Percentiles rank a stretch among this genome's conserved stretches.
These are phyloP conservation scores for Drosophila kurseongensis DNA, from an alignment of 1,140 invertebrate genomes.

Conservation along the genomic window DNA sequence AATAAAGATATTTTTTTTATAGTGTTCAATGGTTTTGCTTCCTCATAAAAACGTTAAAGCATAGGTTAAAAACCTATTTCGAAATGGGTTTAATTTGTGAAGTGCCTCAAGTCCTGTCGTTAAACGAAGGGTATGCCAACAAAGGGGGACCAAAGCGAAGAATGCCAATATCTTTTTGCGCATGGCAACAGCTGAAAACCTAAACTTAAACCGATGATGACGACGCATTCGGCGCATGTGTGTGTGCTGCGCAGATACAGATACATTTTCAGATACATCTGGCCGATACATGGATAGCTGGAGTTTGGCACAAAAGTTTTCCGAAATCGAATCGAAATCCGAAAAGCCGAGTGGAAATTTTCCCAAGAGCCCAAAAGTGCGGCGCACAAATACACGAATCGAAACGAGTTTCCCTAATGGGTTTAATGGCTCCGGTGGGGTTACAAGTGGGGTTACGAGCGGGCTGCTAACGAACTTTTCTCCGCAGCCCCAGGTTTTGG, in stretches of 20 bases:
- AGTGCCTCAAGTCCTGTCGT: conserved; percentile 1
- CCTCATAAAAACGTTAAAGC: too few species aligned
- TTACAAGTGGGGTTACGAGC: conserved; percentile 5
- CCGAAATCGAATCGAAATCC: conserved; percentile 2
- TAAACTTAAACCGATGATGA: conserved; percentile 16
- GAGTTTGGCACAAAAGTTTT: conserved; percentile 26
- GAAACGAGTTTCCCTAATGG: conserved; percentile 63
- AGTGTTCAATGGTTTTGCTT: too few species aligned
- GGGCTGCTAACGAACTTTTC: conserved; percentile 42
- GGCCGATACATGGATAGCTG: neutral
- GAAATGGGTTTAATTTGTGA: neutral
- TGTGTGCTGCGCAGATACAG: conserved; percentile 18
- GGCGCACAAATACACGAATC: conserved; percentile 6
- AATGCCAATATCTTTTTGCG: conserved; percentile 7
- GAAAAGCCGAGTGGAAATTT: conserved; percentile 26
- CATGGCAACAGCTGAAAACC: conserved; percentile 30
- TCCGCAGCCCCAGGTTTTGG: neutral
- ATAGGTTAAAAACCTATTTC: too few species aligned
- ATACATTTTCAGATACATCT: conserved; percentile 1
- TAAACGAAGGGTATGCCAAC: conserved; percentile 5
- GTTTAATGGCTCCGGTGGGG: conserved; percentile 42
- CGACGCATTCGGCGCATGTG: conserved; percentile 22
- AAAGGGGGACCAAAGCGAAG: neutral
- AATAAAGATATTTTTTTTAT: too few species aligned
- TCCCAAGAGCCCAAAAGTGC: conserved; percentile 3